Base-by-base conservation (phyloP, 2,888 invertebrate species). In the Linyphia triangularis region DNA sequence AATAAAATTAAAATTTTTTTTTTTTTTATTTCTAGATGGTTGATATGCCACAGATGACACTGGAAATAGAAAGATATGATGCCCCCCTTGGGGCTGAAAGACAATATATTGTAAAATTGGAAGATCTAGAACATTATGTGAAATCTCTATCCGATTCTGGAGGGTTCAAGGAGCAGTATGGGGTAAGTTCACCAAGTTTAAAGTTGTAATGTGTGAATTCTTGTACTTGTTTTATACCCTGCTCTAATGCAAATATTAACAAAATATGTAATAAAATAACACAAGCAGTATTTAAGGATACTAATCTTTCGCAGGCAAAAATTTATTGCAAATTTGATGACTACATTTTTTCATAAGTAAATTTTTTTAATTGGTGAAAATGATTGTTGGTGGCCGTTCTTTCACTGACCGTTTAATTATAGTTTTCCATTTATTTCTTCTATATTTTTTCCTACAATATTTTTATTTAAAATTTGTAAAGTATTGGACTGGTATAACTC, bases 81-180 rank as follows among this genome's bases (percentile, higher is more conserved):
- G 61, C 75, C 0, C 90, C 90, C 1, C 90, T 85, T 28, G 90
- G 90, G 16, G 77, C 75, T 10, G 90, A 90, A 26, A 81, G 85
- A 30, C 85, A 88, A 19, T 72, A 90, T 57, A 33, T 90, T 0
- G 78, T 90, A 5, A 90, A 88, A 33, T n/a, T 88, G 1, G 90
- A 90, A 88, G 77, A 90, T 37, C 30, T 90, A 24, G 90, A 90
- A 22, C 57, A 88, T 19, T 90, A 90, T 61, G 88, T 88, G 2
- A 84, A 88, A 61, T 63, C 77, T 16, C 65, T 90, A 59, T 61
- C 75, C 5, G 61, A 82, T 51, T 28, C 67, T 1, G 70, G 78
- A 9, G 88, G 88, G 19, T 90, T 90, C 40, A 88, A 86, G 40
- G 88, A 89, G 5, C 89, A 89, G 61, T 89, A 83, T 65, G 67